Base-by-base conservation (phyloP, 1,140 invertebrate species). In the Venustaconcha ellipsiformis region DNA sequence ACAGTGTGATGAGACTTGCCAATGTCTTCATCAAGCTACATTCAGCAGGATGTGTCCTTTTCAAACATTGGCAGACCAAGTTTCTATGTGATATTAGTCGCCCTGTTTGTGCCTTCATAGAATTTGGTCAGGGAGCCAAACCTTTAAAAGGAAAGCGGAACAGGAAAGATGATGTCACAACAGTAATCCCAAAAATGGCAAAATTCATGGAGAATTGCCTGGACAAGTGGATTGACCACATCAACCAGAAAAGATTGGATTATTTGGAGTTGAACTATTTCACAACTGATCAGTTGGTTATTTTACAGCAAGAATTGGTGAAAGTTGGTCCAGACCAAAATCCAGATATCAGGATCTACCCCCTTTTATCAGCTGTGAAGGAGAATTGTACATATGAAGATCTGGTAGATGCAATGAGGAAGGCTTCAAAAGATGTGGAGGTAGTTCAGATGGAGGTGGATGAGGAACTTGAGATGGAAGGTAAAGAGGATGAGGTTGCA, bases 281-380 rank as follows among this genome's bases (percentile, higher is more conserved):
- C 79, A 89, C 83, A 26, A 84, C 83, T 26, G 82, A 84, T 23
- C 87, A 88, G 76, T 75, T 87, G 63, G 86, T 89, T 0, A 82
- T 88, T 48, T 80, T 89, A 14, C 82, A 86, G 65, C 70, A 78
- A 74, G 82, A 87, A 26, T 67, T 89, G 26, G 80, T 85, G 20
- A 82, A 82, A 66, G 57, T 81, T 13, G 78, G 80, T 17, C 68
- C 70, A n/a, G 75, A 78, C 8, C 6, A 67, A 23, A 68, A 75
- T n/a, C 62, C 80, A 12, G 73, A 75, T 12, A 65, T 80, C 26
- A 55, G 72, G 6, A 78, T 87, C 15, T 86, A 81, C 67, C 80
- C 82, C 1, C 65, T 88, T 57, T 75, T 87, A 30, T 81, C 79
- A 15, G 62, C 73, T 55, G 73, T 87, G 1, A 83, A 84, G 65